Evolutionary conservation across 2,113 vertebrate species (phyloP), one percentile per base, ranked within the genome.

Genomic region (Rhinolophus ferrumequinum): DNA sequence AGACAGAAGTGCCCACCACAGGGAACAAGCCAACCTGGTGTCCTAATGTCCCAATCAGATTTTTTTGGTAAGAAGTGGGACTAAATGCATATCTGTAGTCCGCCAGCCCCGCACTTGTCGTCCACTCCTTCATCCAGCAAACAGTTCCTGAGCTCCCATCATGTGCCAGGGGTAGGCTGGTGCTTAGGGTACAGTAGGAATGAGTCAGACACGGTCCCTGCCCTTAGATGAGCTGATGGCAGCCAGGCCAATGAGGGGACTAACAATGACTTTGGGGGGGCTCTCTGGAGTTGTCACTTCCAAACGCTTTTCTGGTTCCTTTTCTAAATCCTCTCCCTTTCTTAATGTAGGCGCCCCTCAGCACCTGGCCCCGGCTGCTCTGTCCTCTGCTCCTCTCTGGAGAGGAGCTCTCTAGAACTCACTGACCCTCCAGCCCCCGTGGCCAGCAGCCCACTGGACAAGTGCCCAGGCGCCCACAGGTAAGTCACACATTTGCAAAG

Each of bases 1-100:
- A 98, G 97, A 97, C 97, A 33, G 64, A 85, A 87, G 35, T 50
- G 88, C 72, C 64, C 56, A 5, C 30, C 86, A 60, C 16, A 35
- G 77, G 81, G 44, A 85, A 73, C 66, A 66, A 75, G 69, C 69
- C 97, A 88, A 19, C 81, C 85, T 95, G 69, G 72, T 60, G 38
- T 90, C 72, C 88, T 94, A 62, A 52, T 19, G 77, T 80, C 88
- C 67, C 90, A 35, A 56, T 92, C 66, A 93, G 70, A 60, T 66
- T 41, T 88, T 28, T 90, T 72, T 38, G 8, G 22, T 77, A 67
- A 80, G 44, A 76, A 77, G 18, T 82, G 76, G 91, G 84, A 41
- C 56, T 76, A 75, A 86, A 28, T 82, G 62, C n/a, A 22, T 50
- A 12, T 44, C 18, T 22, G 2, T 33, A 9, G 50, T 33, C 75